Evolutionary conservation across 2,113 vertebrate species (phyloP).

Genomic region (Turdus rufiventris): DNA sequence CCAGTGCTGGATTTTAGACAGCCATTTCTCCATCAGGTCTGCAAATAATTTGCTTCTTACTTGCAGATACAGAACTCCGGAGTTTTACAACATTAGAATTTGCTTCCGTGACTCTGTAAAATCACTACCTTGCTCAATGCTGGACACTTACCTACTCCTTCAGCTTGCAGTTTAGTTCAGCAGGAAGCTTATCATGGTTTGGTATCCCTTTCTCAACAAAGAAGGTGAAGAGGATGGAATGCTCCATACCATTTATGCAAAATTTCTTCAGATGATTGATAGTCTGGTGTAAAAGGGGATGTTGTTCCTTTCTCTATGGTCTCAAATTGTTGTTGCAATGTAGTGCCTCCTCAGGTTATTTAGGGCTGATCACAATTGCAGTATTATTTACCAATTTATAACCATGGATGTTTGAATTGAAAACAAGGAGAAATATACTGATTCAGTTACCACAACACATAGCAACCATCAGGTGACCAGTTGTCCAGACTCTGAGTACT

Average conservation of each 20-base stretch:
- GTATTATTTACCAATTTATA: not conserved
- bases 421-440: not conserved
- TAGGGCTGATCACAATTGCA: not conserved
- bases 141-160: not conserved
- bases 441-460: not conserved
- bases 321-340: not conserved
- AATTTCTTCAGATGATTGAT: not conserved
- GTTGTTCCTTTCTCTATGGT: not conserved
- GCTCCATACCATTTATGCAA: not conserved
- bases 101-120: not conserved
- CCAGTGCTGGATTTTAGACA: not conserved
- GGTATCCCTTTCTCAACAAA: not conserved
- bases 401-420: not conserved
- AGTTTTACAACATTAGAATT: not conserved
- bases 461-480: not conserved
- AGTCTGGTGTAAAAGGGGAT: not conserved
- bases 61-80: not conserved
- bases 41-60: not conserved
- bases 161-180: not conserved
- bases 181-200: not conserved
- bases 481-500: not conserved
- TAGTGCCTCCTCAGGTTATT: not conserved
- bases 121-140: not conserved
- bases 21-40: not conserved
- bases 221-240: not conserved